Conservation (phyloP, 1,140 invertebrate species). For the Glossosoma conforme region DNA sequence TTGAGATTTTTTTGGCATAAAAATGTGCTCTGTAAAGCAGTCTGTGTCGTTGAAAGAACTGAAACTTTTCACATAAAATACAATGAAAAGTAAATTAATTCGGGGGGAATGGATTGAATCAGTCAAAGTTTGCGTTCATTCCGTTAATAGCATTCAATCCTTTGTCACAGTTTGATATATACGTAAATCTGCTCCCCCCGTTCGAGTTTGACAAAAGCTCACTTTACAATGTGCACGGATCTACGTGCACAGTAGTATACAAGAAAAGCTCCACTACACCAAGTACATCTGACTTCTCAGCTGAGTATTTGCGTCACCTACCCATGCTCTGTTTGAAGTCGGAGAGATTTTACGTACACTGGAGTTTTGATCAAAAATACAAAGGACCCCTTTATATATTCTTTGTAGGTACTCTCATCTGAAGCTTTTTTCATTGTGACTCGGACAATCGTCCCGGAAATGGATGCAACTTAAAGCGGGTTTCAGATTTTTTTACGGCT, state of each 20-base stretch:
- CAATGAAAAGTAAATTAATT: slow-evolving; percentile 14
- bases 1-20: too few relatives aligned
- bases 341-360: slow-evolving; percentile 13
- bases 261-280: background rate
- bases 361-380: slow-evolving; percentile 17
- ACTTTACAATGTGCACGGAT: slow-evolving; percentile 11
- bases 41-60: too few relatives aligned
- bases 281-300: background rate
- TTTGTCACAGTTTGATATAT: slow-evolving; percentile 19
- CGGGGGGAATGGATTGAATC: slow-evolving; percentile 9
- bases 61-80: too few relatives aligned
- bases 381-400: slow-evolving; percentile 15
- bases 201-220: slow-evolving; percentile 17
- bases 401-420: slow-evolving; percentile 10
- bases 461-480: slow-evolving; percentile 12
- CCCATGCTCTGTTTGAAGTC: slow-evolving; percentile 18
- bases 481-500: too few relatives aligned
- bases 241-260: slow-evolving; percentile 1
- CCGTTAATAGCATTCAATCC: slow-evolving; percentile 20
- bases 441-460: slow-evolving; percentile 13
- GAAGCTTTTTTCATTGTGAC: slow-evolving; percentile 15
- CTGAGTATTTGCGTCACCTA: background rate
- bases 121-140: slow-evolving; percentile 22
- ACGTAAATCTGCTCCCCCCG: slow-evolving; percentile 7
- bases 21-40: too few relatives aligned